Evolutionary conservation across 2,888 invertebrate genomes (phyloP).

Genomic region (Gastracanthus pulcherrimus): DNA sequence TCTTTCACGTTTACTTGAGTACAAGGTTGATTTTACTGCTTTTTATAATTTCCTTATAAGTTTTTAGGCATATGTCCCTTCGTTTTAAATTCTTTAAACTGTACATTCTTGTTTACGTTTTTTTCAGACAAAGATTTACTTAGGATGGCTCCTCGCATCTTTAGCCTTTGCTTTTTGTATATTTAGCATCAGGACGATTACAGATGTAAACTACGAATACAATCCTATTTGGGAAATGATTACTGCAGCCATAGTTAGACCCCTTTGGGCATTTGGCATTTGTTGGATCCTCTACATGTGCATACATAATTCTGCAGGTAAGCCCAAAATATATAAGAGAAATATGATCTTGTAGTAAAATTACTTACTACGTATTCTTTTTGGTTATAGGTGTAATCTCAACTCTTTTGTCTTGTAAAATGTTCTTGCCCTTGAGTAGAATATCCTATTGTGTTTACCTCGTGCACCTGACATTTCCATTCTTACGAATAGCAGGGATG

Average conservation of each 20-base stretch:
- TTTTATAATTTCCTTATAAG: too few relatives aligned
- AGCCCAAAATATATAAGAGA: neutral
- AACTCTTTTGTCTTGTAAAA: slow-evolving; percentile 60
- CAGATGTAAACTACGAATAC: neutral
- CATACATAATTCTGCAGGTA: slow-evolving; percentile 62
- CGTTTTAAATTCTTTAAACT: too few relatives aligned
- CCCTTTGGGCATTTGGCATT: slow-evolving; percentile 77
- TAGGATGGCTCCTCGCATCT: neutral
- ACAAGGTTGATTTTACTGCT: too few relatives aligned
- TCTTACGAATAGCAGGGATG: slow-evolving; percentile 38
- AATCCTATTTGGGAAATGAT: slow-evolving; percentile 66
- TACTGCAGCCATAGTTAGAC: slow-evolving; percentile 75
- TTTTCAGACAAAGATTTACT: neutral
- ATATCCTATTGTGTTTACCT: slow-evolving; percentile 63
- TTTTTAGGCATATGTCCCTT: too few relatives aligned
- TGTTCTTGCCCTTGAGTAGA: slow-evolving; percentile 62
- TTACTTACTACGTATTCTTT: neutral
- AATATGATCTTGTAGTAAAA: neutral
- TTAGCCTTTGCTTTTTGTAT: neutral
- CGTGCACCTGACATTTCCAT: slow-evolving; percentile 59
- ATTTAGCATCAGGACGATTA: neutral
- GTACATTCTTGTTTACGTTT: too few relatives aligned
- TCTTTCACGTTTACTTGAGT: too few relatives aligned
- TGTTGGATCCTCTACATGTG: slow-evolving; percentile 79
- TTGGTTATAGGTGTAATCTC: slow-evolving; percentile 58